Base-by-base conservation (phyloP, 2,113 vertebrate species). In the Podiceps cristatus region DNA sequence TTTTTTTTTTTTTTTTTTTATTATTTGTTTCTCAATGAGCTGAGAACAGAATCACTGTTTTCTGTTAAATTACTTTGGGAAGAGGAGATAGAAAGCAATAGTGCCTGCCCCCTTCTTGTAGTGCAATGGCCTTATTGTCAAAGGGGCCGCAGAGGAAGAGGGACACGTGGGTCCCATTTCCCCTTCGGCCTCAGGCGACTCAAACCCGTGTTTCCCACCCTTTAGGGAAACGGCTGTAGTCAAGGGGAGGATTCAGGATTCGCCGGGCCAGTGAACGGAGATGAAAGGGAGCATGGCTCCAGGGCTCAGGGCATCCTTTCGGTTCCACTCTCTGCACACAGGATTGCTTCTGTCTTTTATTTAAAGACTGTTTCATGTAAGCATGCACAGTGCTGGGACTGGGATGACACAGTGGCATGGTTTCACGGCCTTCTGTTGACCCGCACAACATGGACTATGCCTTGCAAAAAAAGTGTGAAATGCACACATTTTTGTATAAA, bases 381-480 rank as follows among this genome's bases (percentile, higher is more conserved):
- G 12, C 22, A 35, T 6, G 29, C 27, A 20, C 16, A 42, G 35
- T 58, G n/a, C 53, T 68, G 59, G 47, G 52, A 42, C 27, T 3
- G 29, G 53, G 40, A 44, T 50, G 60, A 53, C 59, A 53, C 1
- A 49, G 8, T 29, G 17, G 25, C 3, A 4, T 5, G n/a, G 59
- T 55, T 92, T 79, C 71, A 42, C 11, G 0, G 0, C 37, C 49
- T 93, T 92, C 72, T 80, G 47, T n/a, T 84, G 53, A 82, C 15
- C 25, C 5, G 5, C 4, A n/a, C 2, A 25, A 74, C 16, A 3
- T 5, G 25, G 44, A 35, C 40, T 0, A 0, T 9, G 40, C 14
- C 66, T 90, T 17, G 22, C 23, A 37, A 50, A 83, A 79, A 79
- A 52, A 60, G 0, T 29, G 63, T 24, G 23, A 35, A 78, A 86